phyloP scores from a whole-genome alignment of 1,140 invertebrate genomes.

The Drosophila mauritiana region DNA sequence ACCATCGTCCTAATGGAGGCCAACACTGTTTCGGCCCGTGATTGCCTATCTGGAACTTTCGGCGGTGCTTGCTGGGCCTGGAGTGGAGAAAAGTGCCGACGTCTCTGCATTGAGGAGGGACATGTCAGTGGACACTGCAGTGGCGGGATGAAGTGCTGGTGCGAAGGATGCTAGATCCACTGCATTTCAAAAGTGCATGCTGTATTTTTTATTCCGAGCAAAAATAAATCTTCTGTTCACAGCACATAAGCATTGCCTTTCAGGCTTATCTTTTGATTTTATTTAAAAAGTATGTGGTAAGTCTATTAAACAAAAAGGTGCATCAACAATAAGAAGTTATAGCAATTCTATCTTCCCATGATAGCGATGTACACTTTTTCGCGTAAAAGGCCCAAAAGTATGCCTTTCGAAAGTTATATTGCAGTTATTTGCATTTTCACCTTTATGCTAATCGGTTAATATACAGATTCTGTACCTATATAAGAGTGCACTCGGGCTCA shows the following conservation, averaged over 20 bases:
- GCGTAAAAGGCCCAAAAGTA: background rate
- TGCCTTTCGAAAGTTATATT: background rate
- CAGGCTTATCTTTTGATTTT: no score
- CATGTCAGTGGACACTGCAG: constrained; percentile 2
- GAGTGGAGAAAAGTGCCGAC: background rate
- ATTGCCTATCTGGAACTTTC: background rate
- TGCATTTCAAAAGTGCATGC: no score
- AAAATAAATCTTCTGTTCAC: no score
- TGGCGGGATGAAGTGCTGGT: background rate
- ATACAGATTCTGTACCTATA: background rate
- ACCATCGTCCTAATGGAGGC: background rate
- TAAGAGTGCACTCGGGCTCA: background rate
- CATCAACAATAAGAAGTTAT: no score
- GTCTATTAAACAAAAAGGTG: no score
- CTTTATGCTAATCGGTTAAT: background rate
- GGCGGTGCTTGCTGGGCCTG: background rate
- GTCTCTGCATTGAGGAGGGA: constrained; percentile 4
- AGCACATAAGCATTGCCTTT: no score
- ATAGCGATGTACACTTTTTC: no score
- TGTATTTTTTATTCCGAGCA: no score
- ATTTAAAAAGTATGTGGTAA: no score
- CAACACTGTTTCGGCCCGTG: background rate
- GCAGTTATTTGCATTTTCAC: background rate
- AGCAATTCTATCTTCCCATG: no score
- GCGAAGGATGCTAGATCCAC: background rate